phyloP scores from a whole-genome alignment of 2,113 vertebrate genomes.

The Malaclemys terrapin region DNA sequence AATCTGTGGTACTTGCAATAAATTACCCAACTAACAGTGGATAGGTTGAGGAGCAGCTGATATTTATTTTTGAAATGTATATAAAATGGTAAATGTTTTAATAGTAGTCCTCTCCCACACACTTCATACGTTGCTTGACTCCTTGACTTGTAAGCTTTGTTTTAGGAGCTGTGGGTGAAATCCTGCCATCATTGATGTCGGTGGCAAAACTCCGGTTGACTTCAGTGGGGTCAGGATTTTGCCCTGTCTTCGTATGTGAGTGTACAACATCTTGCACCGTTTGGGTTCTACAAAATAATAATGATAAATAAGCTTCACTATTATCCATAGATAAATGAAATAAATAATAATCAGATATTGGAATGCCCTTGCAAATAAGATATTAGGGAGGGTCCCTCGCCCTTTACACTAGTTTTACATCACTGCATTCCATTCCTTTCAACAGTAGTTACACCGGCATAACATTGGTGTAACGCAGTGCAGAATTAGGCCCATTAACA shows the following conservation, averaged over 20 bases:
- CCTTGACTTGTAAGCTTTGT: neutral
- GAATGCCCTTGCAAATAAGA: slow-evolving; percentile 1
- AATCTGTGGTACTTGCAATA: too few relatives aligned
- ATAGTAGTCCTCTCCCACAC: neutral
- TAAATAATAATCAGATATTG: neutral
- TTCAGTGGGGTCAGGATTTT: neutral
- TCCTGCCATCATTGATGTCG: neutral
- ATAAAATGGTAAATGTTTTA: neutral
- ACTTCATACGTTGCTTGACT: neutral
- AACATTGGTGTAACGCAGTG: neutral
- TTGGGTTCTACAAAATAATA: neutral
- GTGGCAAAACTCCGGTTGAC: neutral
- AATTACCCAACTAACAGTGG: too few relatives aligned
- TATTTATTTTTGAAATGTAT: neutral
- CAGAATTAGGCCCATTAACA: neutral
- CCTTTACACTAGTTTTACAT: neutral
- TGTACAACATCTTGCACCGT: neutral
- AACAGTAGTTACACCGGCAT: neutral
- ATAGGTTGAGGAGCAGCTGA: too few relatives aligned
- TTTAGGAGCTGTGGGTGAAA: neutral
- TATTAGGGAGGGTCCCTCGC: slow-evolving; percentile 1
- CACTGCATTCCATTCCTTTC: neutral
- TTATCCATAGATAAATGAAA: slow-evolving; percentile 14
- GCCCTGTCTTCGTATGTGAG: accelerated
- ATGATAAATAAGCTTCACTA: slow-evolving; percentile 18